Base-by-base conservation (phyloP, 2,797 vertebrate genomes). In the Masticophis lateralis region DNA sequence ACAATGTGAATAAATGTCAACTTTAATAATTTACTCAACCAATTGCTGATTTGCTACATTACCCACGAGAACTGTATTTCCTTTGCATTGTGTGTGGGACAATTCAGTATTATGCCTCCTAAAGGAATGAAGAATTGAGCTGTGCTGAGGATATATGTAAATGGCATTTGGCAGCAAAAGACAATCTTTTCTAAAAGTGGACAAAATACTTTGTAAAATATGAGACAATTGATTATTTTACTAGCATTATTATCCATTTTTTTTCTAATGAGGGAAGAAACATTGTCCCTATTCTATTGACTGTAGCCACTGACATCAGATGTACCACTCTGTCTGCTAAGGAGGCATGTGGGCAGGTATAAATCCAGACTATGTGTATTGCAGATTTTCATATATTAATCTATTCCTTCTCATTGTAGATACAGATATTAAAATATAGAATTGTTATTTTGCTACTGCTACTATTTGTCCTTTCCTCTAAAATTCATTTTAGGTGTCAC, bases 221-320 rank as follows among this genome's bases (percentile, higher is more conserved):
- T 86, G 86, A 94, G 83, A n/a, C 88, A n/a, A 89, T 11, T 89
- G 89, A 94, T 94, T 94, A 93, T 94, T 95, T 96, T 94, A 90
- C 90, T 28, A 59, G 79, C 95, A 37, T 89, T 95, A 32, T 47
- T 94, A 94, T 93, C 90, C 79, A 51, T 57, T 66, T 86, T 91
- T 55, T n/a, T 91, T 61, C 59, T 86, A 86, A 66, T 92, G 92
- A 95, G 86, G 90, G 92, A 92, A 93, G 93, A 94, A 5, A 5
- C 59, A 95, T 92, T 86, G 6, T 6, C n/a, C 47, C 92, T 61
- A 59, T 95, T 59, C 63, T 22, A 43, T 43, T 43, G 32, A 43
- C 43, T 3, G 90, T 91, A 93, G 86, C 47, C 93, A 53, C 66
- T 88, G 90, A 13, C 95, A 90, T 94, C 93, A 95, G 94, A 57